A percentile compares a stretch with the other conserved stretches of the same genome.
Conservation (phyloP, 2,113 vertebrate species). For the Axis porcinus region DNA sequence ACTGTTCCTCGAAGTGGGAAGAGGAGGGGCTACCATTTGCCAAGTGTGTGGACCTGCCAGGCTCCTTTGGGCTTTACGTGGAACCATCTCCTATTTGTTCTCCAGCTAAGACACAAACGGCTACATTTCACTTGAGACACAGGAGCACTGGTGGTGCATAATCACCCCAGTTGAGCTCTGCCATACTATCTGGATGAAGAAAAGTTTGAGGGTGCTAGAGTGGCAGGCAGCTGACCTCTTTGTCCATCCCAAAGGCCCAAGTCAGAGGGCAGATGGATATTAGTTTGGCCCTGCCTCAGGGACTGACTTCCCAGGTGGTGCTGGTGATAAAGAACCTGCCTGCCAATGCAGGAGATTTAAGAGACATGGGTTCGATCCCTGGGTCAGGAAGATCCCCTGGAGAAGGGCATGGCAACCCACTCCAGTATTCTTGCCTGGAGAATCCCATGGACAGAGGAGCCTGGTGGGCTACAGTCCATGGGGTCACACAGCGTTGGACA, state of each 20-base stretch:
- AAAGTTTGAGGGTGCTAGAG: neutral
- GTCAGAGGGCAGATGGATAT: neutral
- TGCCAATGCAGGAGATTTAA: neutral
- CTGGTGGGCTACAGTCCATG: neutral
- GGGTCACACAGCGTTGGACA: neutral
- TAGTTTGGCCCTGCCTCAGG: neutral
- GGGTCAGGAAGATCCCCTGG: neutral
- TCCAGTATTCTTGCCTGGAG: neutral
- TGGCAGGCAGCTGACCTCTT: neutral
- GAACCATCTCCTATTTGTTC: neutral
- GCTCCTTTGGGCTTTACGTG: neutral
- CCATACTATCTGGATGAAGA: neutral
- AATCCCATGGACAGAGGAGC: neutral
- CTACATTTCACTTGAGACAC: neutral
- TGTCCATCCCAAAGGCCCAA: neutral
- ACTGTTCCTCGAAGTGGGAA: neutral
- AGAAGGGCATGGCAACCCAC: neutral
- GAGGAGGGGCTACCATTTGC: neutral
- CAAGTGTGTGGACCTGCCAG: neutral
- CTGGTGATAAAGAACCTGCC: neutral
- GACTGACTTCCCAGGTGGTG: neutral
- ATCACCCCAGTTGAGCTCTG: neutral
- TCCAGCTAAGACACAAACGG: neutral
- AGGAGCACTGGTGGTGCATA: neutral
- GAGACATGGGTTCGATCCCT: neutral